Evolutionary conservation across 2,113 vertebrate genomes (phyloP).

Genomic region (Amblyopsis rosae): DNA sequence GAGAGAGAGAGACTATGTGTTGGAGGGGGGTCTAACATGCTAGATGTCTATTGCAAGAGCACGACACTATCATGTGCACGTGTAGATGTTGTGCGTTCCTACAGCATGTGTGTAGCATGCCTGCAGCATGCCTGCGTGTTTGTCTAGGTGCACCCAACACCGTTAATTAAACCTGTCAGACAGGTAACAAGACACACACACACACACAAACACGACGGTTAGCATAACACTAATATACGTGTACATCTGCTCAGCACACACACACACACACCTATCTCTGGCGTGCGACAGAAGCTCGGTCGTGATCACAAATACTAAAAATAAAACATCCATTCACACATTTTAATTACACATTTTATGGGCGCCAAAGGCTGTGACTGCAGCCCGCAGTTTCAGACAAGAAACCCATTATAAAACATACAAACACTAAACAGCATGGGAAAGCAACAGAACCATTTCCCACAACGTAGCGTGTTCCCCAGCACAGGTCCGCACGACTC

Average conservation of each 20-base stretch:
- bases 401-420: too few relatives aligned
- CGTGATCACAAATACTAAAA: too few relatives aligned
- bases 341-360: too few relatives aligned
- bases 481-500: too few relatives aligned
- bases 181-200: slow-evolving; percentile 43
- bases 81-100: not conserved
- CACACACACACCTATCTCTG: not conserved
- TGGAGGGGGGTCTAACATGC: not conserved
- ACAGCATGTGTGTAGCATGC: not conserved
- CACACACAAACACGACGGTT: not conserved
- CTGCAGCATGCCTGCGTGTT: not conserved
- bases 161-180: slow-evolving; percentile 45
- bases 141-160: not conserved
- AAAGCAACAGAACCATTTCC: too few relatives aligned
- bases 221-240: not conserved
- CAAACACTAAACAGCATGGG: too few relatives aligned
- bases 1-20: not conserved
- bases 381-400: too few relatives aligned
- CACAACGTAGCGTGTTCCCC: too few relatives aligned
- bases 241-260: not conserved
- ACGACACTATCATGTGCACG: not conserved
- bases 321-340: too few relatives aligned
- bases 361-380: too few relatives aligned
- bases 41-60: not conserved
- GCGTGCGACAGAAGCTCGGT: too few relatives aligned